Evolutionary conservation across 2,888 invertebrate species (phyloP), one percentile per base, ranked within the genome.

Genomic region (Himalopsyche anomala): DNA sequence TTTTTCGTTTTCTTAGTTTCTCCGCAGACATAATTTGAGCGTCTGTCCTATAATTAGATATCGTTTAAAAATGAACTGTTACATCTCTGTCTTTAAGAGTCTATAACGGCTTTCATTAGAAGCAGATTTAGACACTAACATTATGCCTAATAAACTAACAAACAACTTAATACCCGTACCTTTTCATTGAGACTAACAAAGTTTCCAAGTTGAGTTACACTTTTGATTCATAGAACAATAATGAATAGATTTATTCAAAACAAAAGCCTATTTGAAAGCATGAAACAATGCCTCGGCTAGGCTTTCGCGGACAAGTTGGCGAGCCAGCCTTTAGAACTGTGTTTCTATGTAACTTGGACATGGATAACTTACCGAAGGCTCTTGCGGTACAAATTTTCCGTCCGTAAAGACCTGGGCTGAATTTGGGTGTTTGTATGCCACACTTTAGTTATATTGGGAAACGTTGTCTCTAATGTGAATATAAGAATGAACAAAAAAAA

Each of bases 281-380:
- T 62, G 62, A 62, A 62, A 62, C 62, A 62, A 62, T 62, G 19
- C 62, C 28, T 19, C 2, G 62, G 28, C 62, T 28, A 62, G 19
- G 62, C 62, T 62, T 56, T 62, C 8, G 62, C 62, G 28, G 62
- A 62, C 62, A 62, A 62, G 62, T 62, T 62, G 19, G 28, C 62
- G 9, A 19, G 19, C 28, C 9, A 8, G 62, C 19, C 62, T 62
- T 62, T 62, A 62, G 62, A 62, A 62, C 62, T 28, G 62, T 62
- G 62, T 62, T 62, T 62, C 19, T 28, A 8, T 62, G 62, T 62
- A 62, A 62, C 62, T 62, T 62, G 62, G 62, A 62, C 62, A 19
- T 15, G 28, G 62, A 62, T n/a, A 62, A 28, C 62, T 28, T 62
- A 62, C 62, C 4, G 19, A 62, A 28, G 19, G 62, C 19, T 62